phyloP scores from a whole-genome alignment of 2,888 invertebrate genomes.

The Blera fallax region DNA sequence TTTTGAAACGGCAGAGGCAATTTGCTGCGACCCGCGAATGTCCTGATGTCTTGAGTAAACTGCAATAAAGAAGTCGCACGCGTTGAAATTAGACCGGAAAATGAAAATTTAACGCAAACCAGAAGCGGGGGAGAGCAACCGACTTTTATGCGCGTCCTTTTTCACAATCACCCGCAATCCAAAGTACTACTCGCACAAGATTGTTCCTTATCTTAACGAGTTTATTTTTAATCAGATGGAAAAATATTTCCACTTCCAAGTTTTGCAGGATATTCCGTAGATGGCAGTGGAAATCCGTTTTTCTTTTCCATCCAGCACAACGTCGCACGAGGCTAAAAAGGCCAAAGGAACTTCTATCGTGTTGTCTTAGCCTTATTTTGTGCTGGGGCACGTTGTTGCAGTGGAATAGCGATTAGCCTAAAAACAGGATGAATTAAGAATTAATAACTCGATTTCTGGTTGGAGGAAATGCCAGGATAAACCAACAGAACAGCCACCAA shows the following conservation, averaged over 20 bases:
- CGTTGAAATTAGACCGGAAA: constrained; percentile 47
- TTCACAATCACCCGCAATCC: neutral
- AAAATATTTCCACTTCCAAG: constrained; percentile 28
- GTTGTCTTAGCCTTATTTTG: constrained; percentile 25
- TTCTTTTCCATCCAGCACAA: constrained; percentile 4
- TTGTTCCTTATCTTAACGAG: constrained; percentile 70
- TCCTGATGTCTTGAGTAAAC: constrained; percentile 17
- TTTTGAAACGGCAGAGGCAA: constrained; percentile 20
- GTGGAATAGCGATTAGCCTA: constrained; percentile 61
- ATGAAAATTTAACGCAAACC: constrained; percentile 52
- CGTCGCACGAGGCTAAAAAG: constrained; percentile 29
- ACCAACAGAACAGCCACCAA: constrained; percentile 12
- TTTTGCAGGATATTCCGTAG: neutral
- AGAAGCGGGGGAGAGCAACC: neutral
- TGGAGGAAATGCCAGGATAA: constrained; percentile 40
- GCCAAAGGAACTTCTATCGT: constrained; percentile 38
- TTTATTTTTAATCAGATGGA: constrained; percentile 70
- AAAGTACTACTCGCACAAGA: constrained; percentile 46
- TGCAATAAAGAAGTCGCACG: constrained; percentile 40
- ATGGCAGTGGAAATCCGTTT: constrained; percentile 41
- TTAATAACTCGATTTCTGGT: constrained; percentile 71
- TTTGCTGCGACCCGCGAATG: constrained; percentile 14
- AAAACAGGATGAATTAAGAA: constrained; percentile 72
- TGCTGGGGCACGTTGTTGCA: constrained; percentile 32
- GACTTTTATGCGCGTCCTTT: constrained; percentile 16